phyloP scores from a whole-genome alignment of 2,797 vertebrate genomes.

The Micromesistius poutassou region DNA sequence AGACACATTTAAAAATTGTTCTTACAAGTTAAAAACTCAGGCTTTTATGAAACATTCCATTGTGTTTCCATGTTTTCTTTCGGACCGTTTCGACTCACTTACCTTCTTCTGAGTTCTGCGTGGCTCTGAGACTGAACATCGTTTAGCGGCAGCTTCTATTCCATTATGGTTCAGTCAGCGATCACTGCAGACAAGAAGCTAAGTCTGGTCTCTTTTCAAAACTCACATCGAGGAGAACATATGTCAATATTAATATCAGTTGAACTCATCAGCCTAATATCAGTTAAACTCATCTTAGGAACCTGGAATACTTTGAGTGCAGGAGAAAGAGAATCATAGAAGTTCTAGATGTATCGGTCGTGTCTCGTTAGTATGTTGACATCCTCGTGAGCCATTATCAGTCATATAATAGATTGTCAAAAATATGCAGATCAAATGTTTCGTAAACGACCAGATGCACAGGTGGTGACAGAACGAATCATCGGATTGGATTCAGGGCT shows the following conservation, averaged over 20 bases:
- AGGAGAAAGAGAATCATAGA: background rate
- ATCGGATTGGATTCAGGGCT: background rate
- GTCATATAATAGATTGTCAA: background rate
- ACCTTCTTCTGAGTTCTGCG: background rate
- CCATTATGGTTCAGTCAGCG: background rate
- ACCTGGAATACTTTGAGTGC: background rate
- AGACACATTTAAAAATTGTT: background rate
- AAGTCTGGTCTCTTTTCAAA: background rate
- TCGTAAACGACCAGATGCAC: background rate
- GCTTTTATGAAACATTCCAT: background rate
- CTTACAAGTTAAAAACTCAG: constrained; percentile 2
- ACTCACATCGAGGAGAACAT: background rate
- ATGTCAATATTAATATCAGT: background rate
- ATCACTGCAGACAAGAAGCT: background rate
- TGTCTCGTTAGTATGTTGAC: background rate
- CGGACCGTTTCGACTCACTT: background rate
- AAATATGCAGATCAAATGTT: background rate
- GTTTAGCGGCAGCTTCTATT: background rate
- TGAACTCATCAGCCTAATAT: too few species aligned
- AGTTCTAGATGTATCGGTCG: background rate
- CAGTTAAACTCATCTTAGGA: too few species aligned
- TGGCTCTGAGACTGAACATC: background rate
- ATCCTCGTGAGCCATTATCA: background rate
- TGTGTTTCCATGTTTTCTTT: background rate
- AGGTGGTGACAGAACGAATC: background rate